A percentile compares a stretch with the other conserved stretches of the same genome.
Evolutionary conservation across 2,113 vertebrate genomes (phyloP).

Genomic region (Antigone vipio): DNA sequence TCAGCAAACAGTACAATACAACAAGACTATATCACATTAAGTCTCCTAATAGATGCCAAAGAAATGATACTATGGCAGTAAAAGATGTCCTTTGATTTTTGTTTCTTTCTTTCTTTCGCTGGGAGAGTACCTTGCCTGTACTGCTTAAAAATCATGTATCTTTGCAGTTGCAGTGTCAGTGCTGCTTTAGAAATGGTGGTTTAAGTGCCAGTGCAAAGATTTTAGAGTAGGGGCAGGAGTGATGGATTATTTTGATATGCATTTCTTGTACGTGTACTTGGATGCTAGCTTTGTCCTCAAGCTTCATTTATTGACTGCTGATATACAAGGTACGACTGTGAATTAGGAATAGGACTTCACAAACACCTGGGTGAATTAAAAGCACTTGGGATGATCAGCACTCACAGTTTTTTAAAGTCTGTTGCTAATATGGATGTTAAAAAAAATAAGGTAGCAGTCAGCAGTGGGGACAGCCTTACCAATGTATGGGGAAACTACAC

Average conservation of each 20-base stretch:
- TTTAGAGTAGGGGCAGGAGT: neutral
- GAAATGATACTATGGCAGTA: neutral
- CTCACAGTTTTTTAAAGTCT: neutral
- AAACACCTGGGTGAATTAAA: neutral
- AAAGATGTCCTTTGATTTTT: neutral
- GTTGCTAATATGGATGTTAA: neutral
- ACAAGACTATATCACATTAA: neutral
- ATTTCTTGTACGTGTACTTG: neutral
- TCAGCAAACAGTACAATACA: neutral
- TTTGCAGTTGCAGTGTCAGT: neutral
- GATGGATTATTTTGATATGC: neutral
- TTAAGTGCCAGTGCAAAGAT: neutral
- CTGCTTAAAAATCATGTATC: neutral
- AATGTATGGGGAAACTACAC: neutral
- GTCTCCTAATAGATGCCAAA: neutral
- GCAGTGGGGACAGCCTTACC: neutral
- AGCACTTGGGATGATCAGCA: neutral
- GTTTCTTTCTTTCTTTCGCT: neutral
- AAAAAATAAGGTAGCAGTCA: neutral
- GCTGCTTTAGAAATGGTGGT: neutral
- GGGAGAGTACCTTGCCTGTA: neutral
- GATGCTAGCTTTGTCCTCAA: neutral
- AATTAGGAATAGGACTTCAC: neutral
- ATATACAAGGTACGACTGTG: neutral
- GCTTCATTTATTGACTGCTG: neutral